These are phyloP conservation scores for Epirrhoe alternata DNA, from an alignment of 2,888 invertebrate genomes.

Conservation along the genomic window DNA sequence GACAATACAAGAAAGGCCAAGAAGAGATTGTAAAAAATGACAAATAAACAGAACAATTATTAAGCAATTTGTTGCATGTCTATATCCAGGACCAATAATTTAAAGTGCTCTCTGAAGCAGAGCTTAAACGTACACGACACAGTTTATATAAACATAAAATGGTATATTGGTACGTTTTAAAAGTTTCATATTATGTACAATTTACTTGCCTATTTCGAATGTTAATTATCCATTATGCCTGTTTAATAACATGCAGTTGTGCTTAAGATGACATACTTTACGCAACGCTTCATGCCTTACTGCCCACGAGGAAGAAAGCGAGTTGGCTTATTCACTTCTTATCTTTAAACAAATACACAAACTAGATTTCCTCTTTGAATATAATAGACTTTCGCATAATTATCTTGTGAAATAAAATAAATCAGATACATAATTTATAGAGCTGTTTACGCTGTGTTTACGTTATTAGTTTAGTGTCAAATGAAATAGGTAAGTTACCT, in stretches of 20 bases:
- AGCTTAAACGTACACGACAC: no score
- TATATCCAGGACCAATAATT: no score
- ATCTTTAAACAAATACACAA: slow-evolving; percentile 1
- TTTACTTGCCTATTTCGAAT: not conserved
- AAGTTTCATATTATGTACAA: not conserved
- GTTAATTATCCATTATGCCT: slow-evolving; percentile 1
- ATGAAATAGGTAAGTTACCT: no score
- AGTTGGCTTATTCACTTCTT: slow-evolving; percentile 42
- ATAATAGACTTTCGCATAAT: not conserved
- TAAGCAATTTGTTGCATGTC: no score
- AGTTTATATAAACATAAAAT: not conserved
- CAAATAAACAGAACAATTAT: no score
- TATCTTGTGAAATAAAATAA: no score
- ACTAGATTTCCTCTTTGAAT: not conserved
- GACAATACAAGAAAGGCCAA: no score
- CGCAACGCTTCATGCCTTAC: slow-evolving; percentile 58
- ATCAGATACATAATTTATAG: no score
- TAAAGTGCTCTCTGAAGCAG: no score
- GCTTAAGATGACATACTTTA: slow-evolving; percentile 51
- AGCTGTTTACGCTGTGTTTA: no score
- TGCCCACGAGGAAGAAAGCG: slow-evolving; percentile 60
- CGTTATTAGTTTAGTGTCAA: no score
- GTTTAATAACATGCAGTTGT: not conserved
- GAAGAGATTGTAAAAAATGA: no score
- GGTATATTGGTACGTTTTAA: not conserved